Evolutionary conservation across 2,888 invertebrate species (phyloP).

Genomic region (Drosophila antonietae): DNA sequence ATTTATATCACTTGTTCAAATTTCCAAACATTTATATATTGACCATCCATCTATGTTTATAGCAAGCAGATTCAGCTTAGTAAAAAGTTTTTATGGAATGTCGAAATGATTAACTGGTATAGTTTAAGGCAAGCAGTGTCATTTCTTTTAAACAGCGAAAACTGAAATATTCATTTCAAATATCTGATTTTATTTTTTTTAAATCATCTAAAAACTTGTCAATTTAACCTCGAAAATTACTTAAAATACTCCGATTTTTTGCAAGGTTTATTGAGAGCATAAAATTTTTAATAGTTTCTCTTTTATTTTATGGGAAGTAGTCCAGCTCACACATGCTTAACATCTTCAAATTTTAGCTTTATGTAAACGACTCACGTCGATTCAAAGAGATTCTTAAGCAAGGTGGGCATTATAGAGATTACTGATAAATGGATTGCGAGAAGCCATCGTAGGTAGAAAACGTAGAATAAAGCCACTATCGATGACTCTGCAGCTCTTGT

Average conservation of each 20-base stretch:
- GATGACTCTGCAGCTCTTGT: no score
- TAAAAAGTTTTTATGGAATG: not conserved
- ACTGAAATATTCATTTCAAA: not conserved
- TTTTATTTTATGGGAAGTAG: not conserved
- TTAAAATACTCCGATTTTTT: not conserved
- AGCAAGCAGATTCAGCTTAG: not conserved
- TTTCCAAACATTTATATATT: no score
- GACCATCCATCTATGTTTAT: not conserved
- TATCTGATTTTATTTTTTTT: not conserved
- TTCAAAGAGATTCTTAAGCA: no score
- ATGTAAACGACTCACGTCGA: no score
- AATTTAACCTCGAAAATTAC: constrained; percentile 4
- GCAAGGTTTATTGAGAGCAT: not conserved
- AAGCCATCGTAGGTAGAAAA: no score
- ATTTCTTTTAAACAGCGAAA: not conserved
- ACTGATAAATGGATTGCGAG: no score
- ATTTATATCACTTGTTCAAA: no score
- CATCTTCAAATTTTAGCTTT: not conserved
- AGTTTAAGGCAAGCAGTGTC: not conserved
- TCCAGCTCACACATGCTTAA: not conserved
- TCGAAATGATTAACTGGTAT: not conserved
- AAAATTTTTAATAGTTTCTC: not conserved
- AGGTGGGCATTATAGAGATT: no score
- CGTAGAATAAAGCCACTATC: no score
- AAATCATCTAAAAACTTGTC: not conserved